phyloP scores from a whole-genome alignment of 2,797 vertebrate genomes.

The Danio tinwini region DNA sequence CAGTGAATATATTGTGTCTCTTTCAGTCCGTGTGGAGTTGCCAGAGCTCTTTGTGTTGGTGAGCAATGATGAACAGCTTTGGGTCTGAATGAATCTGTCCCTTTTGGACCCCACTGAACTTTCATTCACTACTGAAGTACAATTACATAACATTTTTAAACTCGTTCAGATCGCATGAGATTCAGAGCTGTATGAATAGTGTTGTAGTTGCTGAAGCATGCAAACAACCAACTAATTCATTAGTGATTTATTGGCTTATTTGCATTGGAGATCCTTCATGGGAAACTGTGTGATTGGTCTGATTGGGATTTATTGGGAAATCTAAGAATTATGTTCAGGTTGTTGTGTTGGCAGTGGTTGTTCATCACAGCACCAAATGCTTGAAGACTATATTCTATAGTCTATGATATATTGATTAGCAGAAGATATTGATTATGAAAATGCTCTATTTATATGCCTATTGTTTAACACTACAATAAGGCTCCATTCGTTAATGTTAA shows the following conservation, averaged over 20 bases:
- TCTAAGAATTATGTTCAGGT: no score
- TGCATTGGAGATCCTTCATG: neutral
- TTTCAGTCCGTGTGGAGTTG: neutral
- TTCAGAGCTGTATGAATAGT: neutral
- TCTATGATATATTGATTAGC: no score
- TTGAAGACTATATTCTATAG: no score
- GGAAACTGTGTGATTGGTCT: neutral
- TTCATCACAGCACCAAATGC: no score
- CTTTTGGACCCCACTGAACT: neutral
- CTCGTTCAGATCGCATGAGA: no score
- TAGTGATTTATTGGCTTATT: neutral
- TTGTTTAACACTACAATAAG: no score
- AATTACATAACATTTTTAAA: neutral
- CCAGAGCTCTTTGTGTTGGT: neutral
- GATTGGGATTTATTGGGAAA: neutral
- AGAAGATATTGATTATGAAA: no score
- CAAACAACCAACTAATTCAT: neutral
- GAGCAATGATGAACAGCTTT: conserved; percentile 3
- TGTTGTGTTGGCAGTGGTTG: no score
- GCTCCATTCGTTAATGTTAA: no score
- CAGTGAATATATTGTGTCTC: conserved; percentile 20
- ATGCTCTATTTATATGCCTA: no score
- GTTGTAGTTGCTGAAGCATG: no score
- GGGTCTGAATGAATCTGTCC: neutral
- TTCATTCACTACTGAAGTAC: neutral